Evolutionary conservation across 2,888 invertebrate species (phyloP).

Genomic region (Cremastinae sp.): DNA sequence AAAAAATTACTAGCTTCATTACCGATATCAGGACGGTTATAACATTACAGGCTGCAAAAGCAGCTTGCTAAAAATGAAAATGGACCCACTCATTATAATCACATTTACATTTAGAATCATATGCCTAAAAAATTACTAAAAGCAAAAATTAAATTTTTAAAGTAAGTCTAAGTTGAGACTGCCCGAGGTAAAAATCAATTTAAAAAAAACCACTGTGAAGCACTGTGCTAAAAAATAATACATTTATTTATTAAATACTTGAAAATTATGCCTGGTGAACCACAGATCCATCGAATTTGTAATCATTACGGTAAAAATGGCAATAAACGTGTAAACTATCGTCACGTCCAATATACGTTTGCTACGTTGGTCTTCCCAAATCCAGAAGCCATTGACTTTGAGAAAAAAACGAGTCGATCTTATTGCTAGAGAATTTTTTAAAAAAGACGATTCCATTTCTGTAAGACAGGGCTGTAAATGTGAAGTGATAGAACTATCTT

Average conservation of each 20-base stretch:
- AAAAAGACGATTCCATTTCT: conserved; percentile 30
- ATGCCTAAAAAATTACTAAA: background rate
- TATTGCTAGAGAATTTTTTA: conserved; percentile 48
- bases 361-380: conserved; percentile 28
- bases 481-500: background rate
- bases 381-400: conserved; percentile 58
- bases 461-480: background rate
- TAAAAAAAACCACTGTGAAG: no score
- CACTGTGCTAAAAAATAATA: no score
- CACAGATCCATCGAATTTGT: conserved; percentile 53
- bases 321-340: conserved; percentile 49
- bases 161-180: no score
- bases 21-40: conserved; percentile 57
- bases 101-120: background rate
- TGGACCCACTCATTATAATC: no score
- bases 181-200: no score
- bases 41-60: conserved; percentile 56
- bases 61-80: conserved; percentile 53
- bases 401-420: conserved; percentile 45
- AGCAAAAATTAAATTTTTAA: background rate
- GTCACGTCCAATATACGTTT: conserved; percentile 43
- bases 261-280: conserved; percentile 53
- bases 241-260: conserved; percentile 36
- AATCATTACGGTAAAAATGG: conserved; percentile 35
- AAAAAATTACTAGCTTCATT: conserved; percentile 50